phyloP scores from a whole-genome alignment of 1,140 invertebrate genomes.

The Aricia agestis region DNA sequence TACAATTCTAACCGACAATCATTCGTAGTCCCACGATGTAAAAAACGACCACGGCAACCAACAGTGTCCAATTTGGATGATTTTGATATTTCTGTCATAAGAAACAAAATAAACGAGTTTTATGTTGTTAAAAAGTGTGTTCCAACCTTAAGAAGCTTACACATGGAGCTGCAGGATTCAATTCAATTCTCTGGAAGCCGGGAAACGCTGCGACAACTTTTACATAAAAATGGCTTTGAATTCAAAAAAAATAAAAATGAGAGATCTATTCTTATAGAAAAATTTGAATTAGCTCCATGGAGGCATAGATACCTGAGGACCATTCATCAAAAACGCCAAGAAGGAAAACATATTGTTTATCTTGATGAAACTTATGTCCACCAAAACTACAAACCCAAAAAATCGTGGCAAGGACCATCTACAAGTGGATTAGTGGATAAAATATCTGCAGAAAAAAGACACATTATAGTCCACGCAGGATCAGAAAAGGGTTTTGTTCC shows the following conservation, averaged over 20 bases:
- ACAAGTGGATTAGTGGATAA: too few species aligned
- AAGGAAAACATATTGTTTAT: constrained; percentile 33
- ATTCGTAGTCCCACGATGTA: too few species aligned
- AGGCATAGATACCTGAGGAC: constrained; percentile 25
- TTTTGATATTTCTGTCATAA: constrained; percentile 30
- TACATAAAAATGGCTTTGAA: constrained; percentile 24
- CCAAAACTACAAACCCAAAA: constrained; percentile 31
- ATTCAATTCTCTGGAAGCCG: constrained; percentile 27
- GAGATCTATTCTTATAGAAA: constrained; percentile 22
- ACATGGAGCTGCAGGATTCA: constrained; percentile 23
- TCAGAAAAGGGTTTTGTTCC: too few species aligned
- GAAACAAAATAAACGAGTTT: constrained; percentile 34
- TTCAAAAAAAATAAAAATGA: constrained; percentile 34
- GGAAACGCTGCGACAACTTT: constrained; percentile 27
- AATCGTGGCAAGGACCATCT: constrained; percentile 29
- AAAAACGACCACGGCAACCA: constrained; percentile 15
- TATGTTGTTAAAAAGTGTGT: constrained; percentile 29
- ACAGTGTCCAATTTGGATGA: constrained; percentile 30
- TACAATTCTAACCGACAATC: too few species aligned
- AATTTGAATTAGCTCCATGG: background rate
- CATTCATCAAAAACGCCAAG: constrained; percentile 26
- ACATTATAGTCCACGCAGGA: too few species aligned
- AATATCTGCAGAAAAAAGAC: too few species aligned
- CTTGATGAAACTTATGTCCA: constrained; percentile 36
- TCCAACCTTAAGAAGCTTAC: constrained; percentile 27